Evolutionary conservation across 2,797 vertebrate species (phyloP).

Genomic region (Fratercula arctica): DNA sequence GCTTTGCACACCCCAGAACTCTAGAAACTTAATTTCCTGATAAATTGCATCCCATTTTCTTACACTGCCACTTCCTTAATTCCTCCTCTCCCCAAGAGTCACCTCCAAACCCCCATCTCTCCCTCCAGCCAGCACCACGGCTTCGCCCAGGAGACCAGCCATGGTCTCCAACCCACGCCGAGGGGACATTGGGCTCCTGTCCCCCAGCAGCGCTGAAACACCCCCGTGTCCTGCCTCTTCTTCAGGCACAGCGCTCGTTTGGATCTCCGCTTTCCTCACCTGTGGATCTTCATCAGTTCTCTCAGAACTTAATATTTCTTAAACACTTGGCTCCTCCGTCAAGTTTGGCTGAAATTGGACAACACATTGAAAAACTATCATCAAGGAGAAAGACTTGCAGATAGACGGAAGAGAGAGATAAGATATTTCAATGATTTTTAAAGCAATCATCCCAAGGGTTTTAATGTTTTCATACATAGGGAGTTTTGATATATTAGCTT

Average conservation of each 20-base stretch:
- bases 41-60: neutral
- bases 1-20: neutral
- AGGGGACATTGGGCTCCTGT: fast-evolving
- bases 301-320: neutral
- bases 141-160: neutral
- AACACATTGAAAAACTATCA: neutral
- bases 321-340: neutral
- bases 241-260: fast-evolving
- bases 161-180: fast-evolving
- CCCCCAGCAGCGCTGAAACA: fast-evolving
- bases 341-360: neutral
- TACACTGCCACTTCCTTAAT: neutral
- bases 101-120: neutral
- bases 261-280: neutral
- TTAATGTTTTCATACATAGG: fast-evolving
- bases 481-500: neutral
- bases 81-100: neutral
- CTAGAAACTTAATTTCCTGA: neutral
- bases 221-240: no score
- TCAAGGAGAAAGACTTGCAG: neutral
- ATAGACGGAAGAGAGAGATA: no score
- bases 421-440: neutral
- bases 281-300: neutral
- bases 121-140: fast-evolving
- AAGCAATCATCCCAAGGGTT: no score